A percentile compares a stretch with the other conserved stretches of the same genome.
Conservation (phyloP, 2,113 vertebrate species). For the Carassius auratus region DNA sequence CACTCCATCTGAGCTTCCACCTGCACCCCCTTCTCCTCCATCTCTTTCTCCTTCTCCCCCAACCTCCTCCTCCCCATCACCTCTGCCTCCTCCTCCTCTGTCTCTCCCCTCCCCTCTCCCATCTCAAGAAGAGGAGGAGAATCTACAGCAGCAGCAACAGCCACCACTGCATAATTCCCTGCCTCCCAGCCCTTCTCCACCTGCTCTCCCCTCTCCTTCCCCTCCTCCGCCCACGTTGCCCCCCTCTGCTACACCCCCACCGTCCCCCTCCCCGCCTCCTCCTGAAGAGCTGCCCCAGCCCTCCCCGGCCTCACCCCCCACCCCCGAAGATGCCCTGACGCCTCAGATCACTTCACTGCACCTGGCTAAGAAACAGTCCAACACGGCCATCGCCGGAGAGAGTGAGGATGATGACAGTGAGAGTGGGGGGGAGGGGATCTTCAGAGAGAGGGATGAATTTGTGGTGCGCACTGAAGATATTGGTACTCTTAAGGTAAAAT, state of each 20-base stretch:
- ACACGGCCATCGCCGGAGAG: slow-evolving; percentile 84
- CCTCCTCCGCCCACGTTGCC: slow-evolving; percentile 62
- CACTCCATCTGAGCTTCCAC: slow-evolving; percentile 50
- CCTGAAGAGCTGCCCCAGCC: slow-evolving; percentile 52
- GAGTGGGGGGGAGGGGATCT: slow-evolving; percentile 88
- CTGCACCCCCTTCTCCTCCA: slow-evolving; percentile 56
- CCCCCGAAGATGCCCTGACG: slow-evolving; percentile 73
- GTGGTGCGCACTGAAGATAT: slow-evolving; percentile 88
- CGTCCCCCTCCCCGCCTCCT: slow-evolving; percentile 65
- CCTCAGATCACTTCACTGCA: slow-evolving; percentile 81
- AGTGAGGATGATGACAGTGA: slow-evolving; percentile 87
- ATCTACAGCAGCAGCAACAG: slow-evolving; percentile 20
- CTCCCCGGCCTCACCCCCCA: slow-evolving; percentile 68
- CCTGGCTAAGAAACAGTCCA: slow-evolving; percentile 87
- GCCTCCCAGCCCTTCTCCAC: slow-evolving; percentile 59
- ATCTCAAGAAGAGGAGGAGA: slow-evolving; percentile 41
- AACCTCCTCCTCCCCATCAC: slow-evolving; percentile 60
- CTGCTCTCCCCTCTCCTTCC: slow-evolving; percentile 60
- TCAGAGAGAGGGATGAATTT: slow-evolving; percentile 88
- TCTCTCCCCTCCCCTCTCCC: slow-evolving; percentile 59
- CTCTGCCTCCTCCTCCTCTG: slow-evolving; percentile 60
- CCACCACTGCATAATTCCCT: slow-evolving; percentile 58
- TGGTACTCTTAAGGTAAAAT: slow-evolving; percentile 82
- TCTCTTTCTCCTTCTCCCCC: slow-evolving; percentile 62
- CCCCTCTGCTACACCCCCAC: slow-evolving; percentile 63